Evolutionary conservation across 2,113 vertebrate species (phyloP).

Genomic region (Tretioscincus oriximinensis): DNA sequence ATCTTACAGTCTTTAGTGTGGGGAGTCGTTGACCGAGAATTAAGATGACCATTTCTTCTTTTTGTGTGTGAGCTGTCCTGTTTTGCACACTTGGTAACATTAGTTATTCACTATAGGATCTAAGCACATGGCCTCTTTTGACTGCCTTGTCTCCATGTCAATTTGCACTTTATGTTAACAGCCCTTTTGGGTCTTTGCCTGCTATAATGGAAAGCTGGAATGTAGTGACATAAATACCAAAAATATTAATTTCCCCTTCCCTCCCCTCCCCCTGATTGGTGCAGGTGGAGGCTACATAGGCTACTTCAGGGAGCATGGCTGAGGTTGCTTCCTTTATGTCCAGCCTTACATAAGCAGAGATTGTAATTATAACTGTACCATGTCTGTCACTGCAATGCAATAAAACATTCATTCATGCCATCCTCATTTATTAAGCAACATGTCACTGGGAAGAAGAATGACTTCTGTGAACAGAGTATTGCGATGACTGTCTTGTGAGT

Average conservation of each 20-base stretch:
- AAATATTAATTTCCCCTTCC: background rate
- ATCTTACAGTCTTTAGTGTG: conserved; percentile 2
- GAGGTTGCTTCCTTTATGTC: conserved; percentile 9
- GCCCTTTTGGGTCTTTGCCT: background rate
- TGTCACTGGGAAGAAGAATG: background rate
- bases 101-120: conserved; percentile 9
- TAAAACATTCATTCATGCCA: conserved; percentile 47
- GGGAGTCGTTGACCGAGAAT: background rate
- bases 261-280: background rate
- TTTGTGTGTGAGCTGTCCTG: background rate
- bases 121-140: background rate
- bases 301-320: conserved; percentile 41
- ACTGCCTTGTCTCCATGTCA: conserved; percentile 18
- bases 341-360: conserved; percentile 50
- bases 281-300: background rate
- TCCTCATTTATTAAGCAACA: background rate
- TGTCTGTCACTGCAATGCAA: conserved; percentile 54
- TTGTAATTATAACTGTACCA: conserved; percentile 49
- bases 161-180: conserved; percentile 37
- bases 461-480: background rate
- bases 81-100: conserved; percentile 25
- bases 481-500: background rate
- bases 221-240: background rate
- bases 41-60: background rate
- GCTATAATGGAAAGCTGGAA: conserved; percentile 32